These are phyloP conservation scores for Platysteira castanea DNA, from an alignment of 2,113 vertebrate genomes.

Conservation along the genomic window DNA sequence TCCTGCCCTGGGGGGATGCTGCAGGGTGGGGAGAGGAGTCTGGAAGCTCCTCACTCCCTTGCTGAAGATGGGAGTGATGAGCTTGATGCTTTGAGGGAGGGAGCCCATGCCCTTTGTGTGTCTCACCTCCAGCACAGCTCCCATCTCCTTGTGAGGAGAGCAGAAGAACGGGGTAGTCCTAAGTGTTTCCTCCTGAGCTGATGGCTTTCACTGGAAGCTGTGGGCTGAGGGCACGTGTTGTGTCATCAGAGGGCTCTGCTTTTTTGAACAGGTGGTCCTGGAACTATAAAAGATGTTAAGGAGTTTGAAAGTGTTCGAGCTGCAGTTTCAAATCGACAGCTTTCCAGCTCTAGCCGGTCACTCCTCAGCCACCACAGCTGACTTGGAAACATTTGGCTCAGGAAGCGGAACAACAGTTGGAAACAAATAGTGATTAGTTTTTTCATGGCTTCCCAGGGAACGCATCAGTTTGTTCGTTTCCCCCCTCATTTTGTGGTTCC, in stretches of 20 bases:
- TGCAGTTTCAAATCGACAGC: background rate
- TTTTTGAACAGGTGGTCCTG: slow-evolving; percentile 26
- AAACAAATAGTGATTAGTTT: slow-evolving; percentile 56
- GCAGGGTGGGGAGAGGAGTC: background rate
- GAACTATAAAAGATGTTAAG: background rate
- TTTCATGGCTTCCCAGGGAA: slow-evolving; percentile 58
- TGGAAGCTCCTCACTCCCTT: background rate
- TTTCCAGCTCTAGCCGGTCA: slow-evolving; percentile 51
- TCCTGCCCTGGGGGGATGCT: background rate
- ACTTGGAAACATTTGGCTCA: slow-evolving; percentile 60
- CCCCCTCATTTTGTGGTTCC: slow-evolving; percentile 21
- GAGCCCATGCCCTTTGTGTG: background rate
- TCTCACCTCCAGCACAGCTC: background rate
- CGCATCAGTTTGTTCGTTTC: background rate
- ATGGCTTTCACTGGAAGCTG: background rate
- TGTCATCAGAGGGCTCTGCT: background rate
- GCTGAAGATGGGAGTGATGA: background rate
- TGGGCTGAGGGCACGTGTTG: rapidly evolving
- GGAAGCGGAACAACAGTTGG: slow-evolving; percentile 52
- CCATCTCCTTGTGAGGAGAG: background rate
- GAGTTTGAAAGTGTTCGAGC: slow-evolving; percentile 1
- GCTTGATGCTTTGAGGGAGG: background rate
- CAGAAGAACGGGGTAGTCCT: background rate
- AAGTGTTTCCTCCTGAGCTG: background rate
- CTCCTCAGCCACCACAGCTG: slow-evolving; percentile 21